Base-by-base conservation (phyloP, 2,113 vertebrate genomes). In the Lophius piscatorius region DNA sequence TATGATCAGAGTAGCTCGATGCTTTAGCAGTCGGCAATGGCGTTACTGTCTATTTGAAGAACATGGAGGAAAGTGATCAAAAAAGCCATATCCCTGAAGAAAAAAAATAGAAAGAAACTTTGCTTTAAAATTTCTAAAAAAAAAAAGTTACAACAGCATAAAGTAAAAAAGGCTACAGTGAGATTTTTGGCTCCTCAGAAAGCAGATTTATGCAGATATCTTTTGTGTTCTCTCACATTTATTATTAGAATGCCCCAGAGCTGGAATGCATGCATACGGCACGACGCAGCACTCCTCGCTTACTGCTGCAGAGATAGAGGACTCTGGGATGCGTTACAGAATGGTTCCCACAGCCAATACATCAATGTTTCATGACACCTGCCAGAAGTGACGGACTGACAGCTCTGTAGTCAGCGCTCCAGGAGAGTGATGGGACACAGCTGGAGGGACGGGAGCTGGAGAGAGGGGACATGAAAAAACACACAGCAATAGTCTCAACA, bases 1-100 rank as follows among this genome's bases (percentile, higher is more conserved):
- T 80, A 48, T 51, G 70, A 87, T 88, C 83, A 88, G 71, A 68
- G 56, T 54, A 87, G 78, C 88, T 86, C 83, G 76, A 50, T 79
- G 77, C 55, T 48, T 41, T 51, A 50, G 49, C 68, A 80, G 70
- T 38, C 16, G 22, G 72, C 9, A 51, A 83, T 63, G 59, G 65
- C 33, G 7, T 17, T 28, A 47, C 54, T 58, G 74, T 46, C 69
- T 73, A 83, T 83, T 55, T 84, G 63, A 75, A 70, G 63, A 74
- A 61, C 58, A 48, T 40, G 52, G 78, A 76, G 70, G 63, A 61
- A 75, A 63, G 81, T 73, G 52, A 75, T 71, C 48, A 73, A 44
- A 71, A 48, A 39, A 26, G 74, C 46, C 23, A 18, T 5, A 40
- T n/a, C n/a, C n/a, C n/a, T 28, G 60, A 29, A 46, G 46, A 36